These are phyloP conservation scores for Pluvialis apricaria DNA, from an alignment of 2,113 vertebrate genomes.

Conservation along the genomic window DNA sequence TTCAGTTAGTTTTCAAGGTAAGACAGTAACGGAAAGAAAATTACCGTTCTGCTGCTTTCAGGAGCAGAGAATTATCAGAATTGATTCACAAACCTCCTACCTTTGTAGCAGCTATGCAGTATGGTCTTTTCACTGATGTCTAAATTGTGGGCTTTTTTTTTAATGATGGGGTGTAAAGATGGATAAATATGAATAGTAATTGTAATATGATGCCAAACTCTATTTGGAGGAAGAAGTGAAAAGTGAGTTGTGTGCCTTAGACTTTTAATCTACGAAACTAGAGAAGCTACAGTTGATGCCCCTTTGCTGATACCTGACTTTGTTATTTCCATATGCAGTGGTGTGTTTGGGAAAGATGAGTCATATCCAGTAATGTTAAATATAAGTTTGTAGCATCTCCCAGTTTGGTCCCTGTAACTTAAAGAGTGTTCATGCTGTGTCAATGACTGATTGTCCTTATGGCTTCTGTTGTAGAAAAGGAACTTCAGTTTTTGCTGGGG, in stretches of 20 bases:
- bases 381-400: background rate
- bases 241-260: background rate
- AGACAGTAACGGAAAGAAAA: background rate
- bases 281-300: background rate
- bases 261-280: background rate
- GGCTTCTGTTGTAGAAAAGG: background rate
- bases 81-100: fast-evolving
- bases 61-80: background rate
- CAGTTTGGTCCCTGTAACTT: background rate
- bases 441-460: background rate
- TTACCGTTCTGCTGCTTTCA: background rate
- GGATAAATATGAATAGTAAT: background rate
- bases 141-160: background rate
- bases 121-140: background rate
- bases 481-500: background rate
- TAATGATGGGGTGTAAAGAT: background rate
- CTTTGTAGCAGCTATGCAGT: background rate
- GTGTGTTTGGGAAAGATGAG: background rate
- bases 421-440: fast-evolving
- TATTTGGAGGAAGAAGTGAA: background rate
- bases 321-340: background rate
- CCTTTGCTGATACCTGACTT: background rate
- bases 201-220: background rate
- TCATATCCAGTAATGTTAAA: background rate
- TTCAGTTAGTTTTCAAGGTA: background rate